Evolutionary conservation across 2,113 vertebrate genomes (phyloP).

Genomic region (Phocoena phocoena): DNA sequence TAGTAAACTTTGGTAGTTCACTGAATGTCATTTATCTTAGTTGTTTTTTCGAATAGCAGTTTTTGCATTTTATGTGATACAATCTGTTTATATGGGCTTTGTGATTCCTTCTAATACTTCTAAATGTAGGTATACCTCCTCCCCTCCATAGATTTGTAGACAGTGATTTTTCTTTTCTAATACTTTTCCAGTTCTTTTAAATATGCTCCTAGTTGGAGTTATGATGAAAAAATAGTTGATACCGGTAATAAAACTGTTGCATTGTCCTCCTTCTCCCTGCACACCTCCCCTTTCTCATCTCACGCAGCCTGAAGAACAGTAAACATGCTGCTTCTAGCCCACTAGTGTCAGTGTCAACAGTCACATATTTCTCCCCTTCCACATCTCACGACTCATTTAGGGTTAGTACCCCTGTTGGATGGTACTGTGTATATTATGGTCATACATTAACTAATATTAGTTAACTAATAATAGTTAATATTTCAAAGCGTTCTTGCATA

Average conservation of each 20-base stretch:
- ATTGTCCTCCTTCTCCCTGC: neutral
- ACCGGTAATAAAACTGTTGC: neutral
- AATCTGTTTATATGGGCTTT: neutral
- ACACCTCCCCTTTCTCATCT: neutral
- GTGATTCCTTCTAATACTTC: neutral
- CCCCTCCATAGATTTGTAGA: neutral
- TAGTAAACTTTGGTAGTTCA: neutral
- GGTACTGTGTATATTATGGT: neutral
- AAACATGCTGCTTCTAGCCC: neutral
- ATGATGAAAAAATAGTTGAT: neutral
- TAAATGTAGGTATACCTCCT: neutral
- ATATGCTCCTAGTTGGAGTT: conserved; percentile 4
- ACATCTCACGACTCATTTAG: neutral
- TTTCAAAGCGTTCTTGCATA: neutral
- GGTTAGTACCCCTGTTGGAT: neutral
- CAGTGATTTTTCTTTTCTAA: neutral
- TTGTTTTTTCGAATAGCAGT: neutral
- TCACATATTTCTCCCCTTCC: neutral
- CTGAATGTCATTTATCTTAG: neutral
- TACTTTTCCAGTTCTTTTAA: neutral
- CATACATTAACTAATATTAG: neutral
- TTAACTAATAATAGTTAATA: neutral
- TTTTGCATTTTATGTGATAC: neutral
- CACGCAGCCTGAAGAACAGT: neutral
- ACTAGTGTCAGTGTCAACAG: neutral